These are phyloP conservation scores for Eremobia ochroleuca DNA, from an alignment of 2,888 invertebrate genomes.

Conservation along the genomic window DNA sequence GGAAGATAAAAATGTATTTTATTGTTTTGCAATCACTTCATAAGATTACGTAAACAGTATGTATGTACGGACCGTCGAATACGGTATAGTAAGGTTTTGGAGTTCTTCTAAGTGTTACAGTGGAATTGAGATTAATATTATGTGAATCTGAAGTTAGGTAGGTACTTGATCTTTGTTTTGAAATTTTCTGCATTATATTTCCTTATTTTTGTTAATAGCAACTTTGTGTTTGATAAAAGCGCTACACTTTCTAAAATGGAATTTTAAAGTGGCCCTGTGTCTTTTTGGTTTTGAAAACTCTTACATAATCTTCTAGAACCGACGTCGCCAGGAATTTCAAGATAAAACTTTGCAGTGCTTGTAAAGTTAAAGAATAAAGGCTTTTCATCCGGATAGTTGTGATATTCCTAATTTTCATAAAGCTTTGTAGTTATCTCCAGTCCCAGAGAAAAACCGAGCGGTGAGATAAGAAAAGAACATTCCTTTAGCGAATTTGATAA, in stretches of 20 bases:
- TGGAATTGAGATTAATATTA: slow-evolving; percentile 3
- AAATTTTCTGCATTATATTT: not conserved
- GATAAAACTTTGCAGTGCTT: slow-evolving; percentile 35
- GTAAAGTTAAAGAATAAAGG: slow-evolving; percentile 34
- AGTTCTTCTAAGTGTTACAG: slow-evolving; percentile 23
- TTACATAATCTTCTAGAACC: not conserved
- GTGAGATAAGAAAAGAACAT: slow-evolving; percentile 35
- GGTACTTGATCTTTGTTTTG: not conserved
- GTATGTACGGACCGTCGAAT: not conserved
- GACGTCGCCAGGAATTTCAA: slow-evolving; percentile 10
- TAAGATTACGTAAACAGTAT: slow-evolving; percentile 29
- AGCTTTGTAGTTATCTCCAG: slow-evolving; percentile 43
- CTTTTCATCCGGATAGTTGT: slow-evolving; percentile 31
- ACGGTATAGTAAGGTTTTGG: not conserved
- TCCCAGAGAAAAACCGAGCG: slow-evolving; percentile 31
- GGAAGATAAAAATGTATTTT: slow-evolving; percentile 47
- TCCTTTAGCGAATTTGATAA: slow-evolving; percentile 46
- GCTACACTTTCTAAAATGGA: not conserved
- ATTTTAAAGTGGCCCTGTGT: not conserved
- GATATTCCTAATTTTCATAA: slow-evolving; percentile 47
- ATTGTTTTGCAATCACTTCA: slow-evolving; percentile 51
- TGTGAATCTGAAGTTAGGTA: not conserved
- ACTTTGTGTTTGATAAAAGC: not conserved
- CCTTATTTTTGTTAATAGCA: not conserved
- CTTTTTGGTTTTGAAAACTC: slow-evolving; percentile 7